Evolutionary conservation across 1,140 invertebrate genomes (phyloP), one percentile per base, ranked within the genome.

Genomic region (Halictus rubicundus): DNA sequence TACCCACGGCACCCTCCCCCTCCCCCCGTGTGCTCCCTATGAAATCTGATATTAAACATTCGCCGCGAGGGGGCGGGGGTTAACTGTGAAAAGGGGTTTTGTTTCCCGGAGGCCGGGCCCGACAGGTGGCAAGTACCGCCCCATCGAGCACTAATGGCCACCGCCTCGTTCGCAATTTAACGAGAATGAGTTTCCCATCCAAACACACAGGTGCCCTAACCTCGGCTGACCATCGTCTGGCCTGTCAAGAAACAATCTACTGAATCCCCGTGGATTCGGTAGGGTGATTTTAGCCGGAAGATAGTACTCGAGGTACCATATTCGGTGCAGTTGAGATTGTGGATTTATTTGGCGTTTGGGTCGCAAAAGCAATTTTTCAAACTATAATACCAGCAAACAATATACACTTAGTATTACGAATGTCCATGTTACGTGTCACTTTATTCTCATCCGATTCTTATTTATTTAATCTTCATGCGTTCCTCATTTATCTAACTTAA

Each of bases 41-140:
- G 91, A 92, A 91, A 92, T 92, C 90, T 91, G 91, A 92, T 92
- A 92, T 92, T 91, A 92, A 92, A 92, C 90, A 92, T 92, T 92
- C 91, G 90, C 92, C 87, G 85, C 87, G 83, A 57, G 39, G 84
- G 19, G 21, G 78, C 82, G 65, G 85, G 68, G 81, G 66, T 78
- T 87, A 86, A 89, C 88, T 87, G 86, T 85, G 89, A 89, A 90
- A 82, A 83, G 69, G 83, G 86, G 87, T 83, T 89, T 84, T 76
- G 82, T 87, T 70, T 83, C 82, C 80, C 68, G 66, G 66, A 85
- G 70, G 65, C 70, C 75, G 37, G 75, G 25, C 14, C 4, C 57
- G 63, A 61, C 21, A 64, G 70, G 70, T 78, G 60, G 57, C 46
- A 23, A 19, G 14, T 25, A 23, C n/a, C n/a, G 23, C 54, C 23